Percentiles rank a stretch among this genome's conserved stretches.
These are phyloP conservation scores for Tympanuchus pallidicinctus DNA, from an alignment of 2,113 vertebrate genomes.

Conservation along the genomic window DNA sequence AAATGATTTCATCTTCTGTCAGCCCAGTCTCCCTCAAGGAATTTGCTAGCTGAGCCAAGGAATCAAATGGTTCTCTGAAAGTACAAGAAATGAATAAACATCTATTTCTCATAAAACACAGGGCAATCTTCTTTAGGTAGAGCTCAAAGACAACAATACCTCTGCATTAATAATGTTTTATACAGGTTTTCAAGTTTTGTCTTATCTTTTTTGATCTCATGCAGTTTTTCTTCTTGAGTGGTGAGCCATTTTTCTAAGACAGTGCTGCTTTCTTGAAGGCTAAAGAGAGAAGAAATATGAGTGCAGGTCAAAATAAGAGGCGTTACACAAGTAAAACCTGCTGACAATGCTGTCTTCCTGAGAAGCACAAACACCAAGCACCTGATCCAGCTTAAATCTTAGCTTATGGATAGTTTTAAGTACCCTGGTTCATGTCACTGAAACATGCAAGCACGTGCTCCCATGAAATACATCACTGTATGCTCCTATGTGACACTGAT, in stretches of 20 bases:
- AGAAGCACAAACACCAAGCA: background rate
- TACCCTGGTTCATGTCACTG: background rate
- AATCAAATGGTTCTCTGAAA: slow-evolving; percentile 76
- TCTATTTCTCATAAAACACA: background rate
- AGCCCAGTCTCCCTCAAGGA: slow-evolving; percentile 72
- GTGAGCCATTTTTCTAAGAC: slow-evolving; percentile 72
- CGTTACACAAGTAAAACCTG: background rate
- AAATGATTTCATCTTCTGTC: slow-evolving; percentile 47
- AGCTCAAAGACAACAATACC: slow-evolving; percentile 51
- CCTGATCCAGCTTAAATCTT: background rate
- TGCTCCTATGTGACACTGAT: background rate
- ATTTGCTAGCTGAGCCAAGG: slow-evolving; percentile 61
- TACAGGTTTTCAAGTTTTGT: slow-evolving; percentile 52
- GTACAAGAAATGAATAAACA: background rate
- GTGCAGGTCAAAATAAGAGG: background rate
- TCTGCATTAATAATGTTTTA: slow-evolving; percentile 60
- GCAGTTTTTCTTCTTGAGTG: slow-evolving; percentile 72
- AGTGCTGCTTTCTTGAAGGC: slow-evolving; percentile 68
- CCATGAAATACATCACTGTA: background rate
- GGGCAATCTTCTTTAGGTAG: background rate
- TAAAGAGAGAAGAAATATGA: slow-evolving; percentile 29
- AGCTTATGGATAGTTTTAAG: background rate
- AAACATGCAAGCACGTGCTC: background rate
- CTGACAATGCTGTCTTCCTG: background rate
- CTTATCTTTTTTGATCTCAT: slow-evolving; percentile 46